phyloP scores from a whole-genome alignment of 2,797 vertebrate species.

The Alcedo quadribrachys region DNA sequence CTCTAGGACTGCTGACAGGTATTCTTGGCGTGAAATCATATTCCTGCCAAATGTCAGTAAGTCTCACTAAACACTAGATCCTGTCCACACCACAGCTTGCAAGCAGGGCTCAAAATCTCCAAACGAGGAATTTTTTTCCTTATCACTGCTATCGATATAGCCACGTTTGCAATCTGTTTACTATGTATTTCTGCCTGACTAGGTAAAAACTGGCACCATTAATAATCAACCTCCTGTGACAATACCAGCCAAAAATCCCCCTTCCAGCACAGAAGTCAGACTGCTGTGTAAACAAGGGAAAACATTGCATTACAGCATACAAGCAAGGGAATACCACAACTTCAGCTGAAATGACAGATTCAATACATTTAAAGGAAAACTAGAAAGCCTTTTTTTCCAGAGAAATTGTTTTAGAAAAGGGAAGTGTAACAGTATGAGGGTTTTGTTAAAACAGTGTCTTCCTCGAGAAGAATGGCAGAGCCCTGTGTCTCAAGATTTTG shows the following conservation, averaged over 20 bases:
- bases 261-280: background rate
- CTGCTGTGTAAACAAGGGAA: background rate
- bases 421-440: fast-evolving
- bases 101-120: background rate
- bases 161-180: background rate
- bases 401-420: background rate
- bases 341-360: background rate
- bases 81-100: background rate
- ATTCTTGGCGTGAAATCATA: background rate
- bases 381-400: background rate
- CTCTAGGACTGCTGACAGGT: background rate
- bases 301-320: background rate
- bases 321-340: background rate
- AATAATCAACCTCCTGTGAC: background rate
- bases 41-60: background rate
- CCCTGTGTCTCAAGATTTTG: background rate
- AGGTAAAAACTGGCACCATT: background rate
- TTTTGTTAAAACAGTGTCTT: background rate
- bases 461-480: background rate
- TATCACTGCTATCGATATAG: background rate
- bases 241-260: background rate
- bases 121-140: background rate
- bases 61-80: background rate
- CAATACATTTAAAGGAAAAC: background rate
- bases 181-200: background rate